Evolutionary conservation across 2,888 invertebrate genomes (phyloP), one percentile per base, ranked within the genome.

Genomic region (Cantharis rufa): DNA sequence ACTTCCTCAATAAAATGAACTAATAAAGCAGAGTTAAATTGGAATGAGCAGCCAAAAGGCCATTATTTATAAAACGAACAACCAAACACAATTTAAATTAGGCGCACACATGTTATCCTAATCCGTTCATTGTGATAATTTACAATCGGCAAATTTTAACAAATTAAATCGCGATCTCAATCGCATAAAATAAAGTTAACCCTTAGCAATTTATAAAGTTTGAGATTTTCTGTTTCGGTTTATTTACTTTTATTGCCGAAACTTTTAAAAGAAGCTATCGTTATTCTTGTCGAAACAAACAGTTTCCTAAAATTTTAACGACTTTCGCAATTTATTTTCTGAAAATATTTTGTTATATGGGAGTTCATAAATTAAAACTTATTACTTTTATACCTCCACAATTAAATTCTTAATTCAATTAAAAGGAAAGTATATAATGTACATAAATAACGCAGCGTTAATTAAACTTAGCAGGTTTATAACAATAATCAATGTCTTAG

Each of bases 401-500:
- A 66, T 66, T 66, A 66, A 66, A 66, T 66, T 66, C 64, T 66
- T 66, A 66, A 66, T 66, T 66, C 64, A 66, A 66, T 66, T 66
- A 66, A 66, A 66, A 21, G 64, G 64, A 66, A 66, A 66, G 21
- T 66, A 16, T 32, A 64, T 70, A 70, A 70, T 69, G 73, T 69
- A 16, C 24, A 21, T 62, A 69, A 69, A 70, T 70, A 70, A 48
- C 74, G 21, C 21, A 48, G 63, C 28, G 70, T 74, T 74, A 74
- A 74, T 74, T 74, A 74, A 74, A 74, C 70, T 64, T 63, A 63
- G 61, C 66, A 73, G 69, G 73, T 73, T 70, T 74, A 70, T 69
- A 74, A 74, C 62, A 74, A 74, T 69, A 74, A 62, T 74, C 70
- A 69, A 70, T 74, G 74, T 74, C 70, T 74, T 74, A 70, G 28